phyloP scores from a whole-genome alignment of 2,113 vertebrate genomes.

The Melanotaenia duboulayi region DNA sequence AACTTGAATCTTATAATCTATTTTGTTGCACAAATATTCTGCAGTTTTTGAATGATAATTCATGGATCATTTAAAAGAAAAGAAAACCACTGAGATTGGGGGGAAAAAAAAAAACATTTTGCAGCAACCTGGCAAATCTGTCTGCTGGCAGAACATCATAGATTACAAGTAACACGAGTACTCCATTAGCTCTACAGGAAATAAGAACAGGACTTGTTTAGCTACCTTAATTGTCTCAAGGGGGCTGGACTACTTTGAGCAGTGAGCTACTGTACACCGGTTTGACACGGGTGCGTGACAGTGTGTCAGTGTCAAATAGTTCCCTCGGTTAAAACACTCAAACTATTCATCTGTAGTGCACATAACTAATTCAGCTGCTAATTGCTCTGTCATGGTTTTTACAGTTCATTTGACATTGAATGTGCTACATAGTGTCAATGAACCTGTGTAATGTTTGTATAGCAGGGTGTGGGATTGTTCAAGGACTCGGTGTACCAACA shows the following conservation, averaged over 20 bases:
- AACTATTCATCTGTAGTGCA: background rate
- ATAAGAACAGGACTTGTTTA: constrained; percentile 10
- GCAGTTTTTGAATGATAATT: too few relatives aligned
- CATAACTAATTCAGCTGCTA: constrained; percentile 26
- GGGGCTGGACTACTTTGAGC: constrained; percentile 11
- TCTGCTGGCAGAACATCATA: background rate
- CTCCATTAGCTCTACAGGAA: constrained; percentile 31
- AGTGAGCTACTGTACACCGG: background rate
- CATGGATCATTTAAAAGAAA: too few relatives aligned
- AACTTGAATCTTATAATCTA: too few relatives aligned
- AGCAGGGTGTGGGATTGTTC: constrained; percentile 18
- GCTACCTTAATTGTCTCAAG: background rate
- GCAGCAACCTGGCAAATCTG: background rate
- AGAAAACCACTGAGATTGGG: too few relatives aligned
- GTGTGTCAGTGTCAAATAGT: constrained; percentile 6
- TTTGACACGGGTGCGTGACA: background rate
- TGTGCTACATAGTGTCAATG: constrained; percentile 47
- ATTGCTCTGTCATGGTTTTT: constrained; percentile 46
- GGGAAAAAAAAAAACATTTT: background rate
- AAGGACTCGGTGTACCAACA: constrained; percentile 34
- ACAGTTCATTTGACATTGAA: constrained; percentile 60
- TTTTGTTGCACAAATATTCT: too few relatives aligned
- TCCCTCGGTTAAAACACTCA: constrained; percentile 10
- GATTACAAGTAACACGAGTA: constrained; percentile 43
- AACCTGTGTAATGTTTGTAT: constrained; percentile 50